Evolutionary conservation across 2,888 invertebrate genomes (phyloP).

Genomic region (Odontomyia ornata): DNA sequence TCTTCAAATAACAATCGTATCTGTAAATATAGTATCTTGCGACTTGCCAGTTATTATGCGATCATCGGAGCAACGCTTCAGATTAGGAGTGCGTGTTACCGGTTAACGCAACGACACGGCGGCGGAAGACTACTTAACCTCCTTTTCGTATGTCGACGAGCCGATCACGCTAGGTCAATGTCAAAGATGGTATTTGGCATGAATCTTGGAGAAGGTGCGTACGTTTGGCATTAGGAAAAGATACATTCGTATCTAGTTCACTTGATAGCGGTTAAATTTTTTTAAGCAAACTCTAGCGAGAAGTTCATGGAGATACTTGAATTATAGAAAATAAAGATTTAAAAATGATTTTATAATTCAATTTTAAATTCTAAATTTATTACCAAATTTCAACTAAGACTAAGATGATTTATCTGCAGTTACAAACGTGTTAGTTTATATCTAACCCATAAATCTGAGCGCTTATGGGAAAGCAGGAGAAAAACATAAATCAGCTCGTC

Average conservation of each 20-base stretch:
- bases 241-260: too few relatives aligned
- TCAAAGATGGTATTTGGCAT: not conserved
- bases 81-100: not conserved
- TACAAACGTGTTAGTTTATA: too few relatives aligned
- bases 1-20: not conserved
- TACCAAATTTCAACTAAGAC: too few relatives aligned
- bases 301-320: too few relatives aligned
- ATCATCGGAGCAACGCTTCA: not conserved
- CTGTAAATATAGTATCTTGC: not conserved
- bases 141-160: not conserved
- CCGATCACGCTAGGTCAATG: not conserved
- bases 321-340: too few relatives aligned
- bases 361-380: too few relatives aligned
- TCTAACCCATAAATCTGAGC: too few relatives aligned
- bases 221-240: too few relatives aligned
- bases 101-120: not conserved
- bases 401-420: too few relatives aligned
- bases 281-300: too few relatives aligned
- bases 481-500: not conserved
- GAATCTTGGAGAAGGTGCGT: not conserved
- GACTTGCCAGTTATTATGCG: not conserved
- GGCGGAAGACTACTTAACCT: not conserved
- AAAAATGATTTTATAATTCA: too few relatives aligned
- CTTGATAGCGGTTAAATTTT: too few relatives aligned
- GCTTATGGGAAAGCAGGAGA: not conserved